These are phyloP conservation scores for Oscheius myriophilus DNA, from an alignment of 2,888 invertebrate genomes.

Conservation along the genomic window DNA sequence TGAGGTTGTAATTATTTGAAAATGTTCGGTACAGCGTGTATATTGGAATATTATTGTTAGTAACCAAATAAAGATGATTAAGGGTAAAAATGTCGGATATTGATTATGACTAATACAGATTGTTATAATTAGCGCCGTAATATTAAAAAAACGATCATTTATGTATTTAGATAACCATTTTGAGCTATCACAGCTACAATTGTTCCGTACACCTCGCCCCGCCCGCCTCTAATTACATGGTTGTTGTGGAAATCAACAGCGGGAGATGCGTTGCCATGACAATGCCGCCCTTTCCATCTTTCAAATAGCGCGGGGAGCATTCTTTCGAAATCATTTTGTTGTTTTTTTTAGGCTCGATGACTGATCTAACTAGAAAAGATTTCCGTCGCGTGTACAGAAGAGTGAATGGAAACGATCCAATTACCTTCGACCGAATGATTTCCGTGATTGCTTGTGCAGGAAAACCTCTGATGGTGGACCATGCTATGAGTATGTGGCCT, in stretches of 20 bases:
- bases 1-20: no score
- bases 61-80: no score
- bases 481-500: conserved; percentile 9
- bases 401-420: conserved; percentile 2
- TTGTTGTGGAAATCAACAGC: neutral
- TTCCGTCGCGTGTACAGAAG: conserved; percentile 21
- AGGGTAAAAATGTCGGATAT: no score
- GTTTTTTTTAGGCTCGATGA: neutral
- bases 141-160: no score
- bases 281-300: no score
- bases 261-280: neutral
- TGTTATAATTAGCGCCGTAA: no score
- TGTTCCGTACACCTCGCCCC: no score
- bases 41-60: no score
- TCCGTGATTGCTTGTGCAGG: conserved; percentile 22
- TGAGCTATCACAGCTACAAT: no score
- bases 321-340: neutral
- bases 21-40: no score
- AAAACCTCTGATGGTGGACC: neutral
- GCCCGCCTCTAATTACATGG: neutral
- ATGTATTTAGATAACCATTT: no score
- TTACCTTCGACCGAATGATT: conserved; percentile 15
- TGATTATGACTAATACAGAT: no score
- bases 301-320: neutral
- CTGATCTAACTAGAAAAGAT: conserved; percentile 8